Base-by-base conservation (phyloP, 1,140 invertebrate species). In the Drosophila ogumai region DNA sequence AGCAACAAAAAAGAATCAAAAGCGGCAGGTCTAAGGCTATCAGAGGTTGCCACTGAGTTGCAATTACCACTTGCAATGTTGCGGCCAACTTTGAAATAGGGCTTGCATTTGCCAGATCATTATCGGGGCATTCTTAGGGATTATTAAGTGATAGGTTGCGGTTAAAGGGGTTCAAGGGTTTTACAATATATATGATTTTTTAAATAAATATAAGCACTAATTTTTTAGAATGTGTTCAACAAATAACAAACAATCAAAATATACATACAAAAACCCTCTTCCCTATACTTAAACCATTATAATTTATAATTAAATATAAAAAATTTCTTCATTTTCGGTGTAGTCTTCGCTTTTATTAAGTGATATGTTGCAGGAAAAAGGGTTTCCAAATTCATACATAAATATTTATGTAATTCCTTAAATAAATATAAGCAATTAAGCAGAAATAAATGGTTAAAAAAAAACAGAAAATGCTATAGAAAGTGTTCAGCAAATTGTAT, bases 61-160 rank as follows among this genome's bases (percentile, higher is more conserved):
- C 81, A 82, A 84, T 82, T 84, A 82, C 78, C 61, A 67, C 38
- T 64, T n/a, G 54, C 25, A 61, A 52, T 40, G 47, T 75, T 58
- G 59, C 49, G 12, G 32, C 22, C 44, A 60, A 67, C 49, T 74
- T 68, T 38, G 65, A 38, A 74, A 65, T 43, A 44, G 31, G 44
- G 43, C 43, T 56, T n/a, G 31, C 63, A 50, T 65, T 59, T 56
- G 15, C 15, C 44, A 32, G 50, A 44, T 71, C 74, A 79, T 82
- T 79, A 82, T 78, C 44, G 65, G 40, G 13, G 31, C n/a, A n/a
- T 52, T 43, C 40, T 34, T 17, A 36, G 28, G n/a, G 38, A 34
- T 31, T 43, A 43, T 41, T 43, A 43, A 56, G 12, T 31, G 12
- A 12, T 13, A 19, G 2, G 6, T 31, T 9, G 22, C n/a, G n/a